Conservation (phyloP, 2,888 invertebrate genomes). For the Heliothis peltigera region DNA sequence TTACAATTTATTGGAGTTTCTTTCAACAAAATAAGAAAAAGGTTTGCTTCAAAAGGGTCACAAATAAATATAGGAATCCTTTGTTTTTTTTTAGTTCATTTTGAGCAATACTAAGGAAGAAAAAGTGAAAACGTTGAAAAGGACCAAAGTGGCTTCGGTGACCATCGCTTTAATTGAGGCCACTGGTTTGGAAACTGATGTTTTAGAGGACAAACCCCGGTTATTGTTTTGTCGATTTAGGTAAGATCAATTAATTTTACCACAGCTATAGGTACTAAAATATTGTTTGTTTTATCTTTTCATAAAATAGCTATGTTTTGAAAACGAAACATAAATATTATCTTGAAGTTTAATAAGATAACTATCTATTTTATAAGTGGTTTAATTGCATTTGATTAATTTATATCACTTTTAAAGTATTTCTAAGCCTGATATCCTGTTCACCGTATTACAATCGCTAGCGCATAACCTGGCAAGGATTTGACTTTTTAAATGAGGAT, state of each 20-base stretch:
- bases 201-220: slow-evolving; percentile 94
- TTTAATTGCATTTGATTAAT: slow-evolving; percentile 18
- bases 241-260: slow-evolving; percentile 78
- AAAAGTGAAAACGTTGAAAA: slow-evolving; percentile 67
- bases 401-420: background rate
- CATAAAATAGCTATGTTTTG: too few species aligned
- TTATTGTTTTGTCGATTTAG: slow-evolving; percentile 97
- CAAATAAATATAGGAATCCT: slow-evolving; percentile 20
- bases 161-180: slow-evolving; percentile 98
- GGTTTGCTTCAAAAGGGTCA: slow-evolving; percentile 8
- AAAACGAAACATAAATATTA: too few species aligned
- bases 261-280: too few species aligned
- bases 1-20: slow-evolving; percentile 48
- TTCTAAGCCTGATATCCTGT: background rate
- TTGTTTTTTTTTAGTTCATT: slow-evolving; percentile 75
- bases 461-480: too few species aligned
- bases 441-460: slow-evolving; percentile 1
- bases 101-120: slow-evolving; percentile 80
- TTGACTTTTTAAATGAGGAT: too few species aligned
- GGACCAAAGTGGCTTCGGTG: slow-evolving; percentile 92
- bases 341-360: slow-evolving; percentile 7
- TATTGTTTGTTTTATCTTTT: background rate
- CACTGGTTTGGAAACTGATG: slow-evolving; percentile 94
- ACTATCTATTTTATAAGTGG: background rate
- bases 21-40: slow-evolving; percentile 23